Conservation (phyloP, 1,140 invertebrate genomes). For the Sitophilus oryzae region DNA sequence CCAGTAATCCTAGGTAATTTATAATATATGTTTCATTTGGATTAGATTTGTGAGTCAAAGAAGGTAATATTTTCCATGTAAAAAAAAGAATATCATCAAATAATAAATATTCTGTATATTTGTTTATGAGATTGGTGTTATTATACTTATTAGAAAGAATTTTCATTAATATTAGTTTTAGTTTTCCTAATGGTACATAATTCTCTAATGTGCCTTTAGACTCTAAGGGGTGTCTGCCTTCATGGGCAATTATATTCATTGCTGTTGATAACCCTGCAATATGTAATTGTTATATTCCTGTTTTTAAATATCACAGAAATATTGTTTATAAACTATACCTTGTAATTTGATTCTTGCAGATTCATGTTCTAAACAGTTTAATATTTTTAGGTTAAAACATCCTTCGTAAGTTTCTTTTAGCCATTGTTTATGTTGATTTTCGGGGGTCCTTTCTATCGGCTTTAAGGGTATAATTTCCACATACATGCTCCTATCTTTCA, state of each 20-base stretch:
- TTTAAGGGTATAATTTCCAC: conserved; percentile 52
- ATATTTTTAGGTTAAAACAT: conserved; percentile 47
- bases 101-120: conserved; percentile 58
- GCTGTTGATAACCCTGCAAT: conserved; percentile 54
- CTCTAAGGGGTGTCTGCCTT: conserved; percentile 59
- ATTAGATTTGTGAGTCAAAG: conserved; percentile 51
- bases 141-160: conserved; percentile 51
- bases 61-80: conserved; percentile 52
- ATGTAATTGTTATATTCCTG: neutral
- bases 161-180: conserved; percentile 54
- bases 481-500: conserved; percentile 57
- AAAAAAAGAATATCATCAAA: conserved; percentile 60
- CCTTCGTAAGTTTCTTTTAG: conserved; percentile 56
- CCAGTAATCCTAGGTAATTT: conserved; percentile 64
- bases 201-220: conserved; percentile 44
- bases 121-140: conserved; percentile 48
- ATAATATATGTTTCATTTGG: conserved; percentile 58
- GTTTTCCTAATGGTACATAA: conserved; percentile 54
- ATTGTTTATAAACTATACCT: conserved; percentile 30
- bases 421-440: conserved; percentile 56
- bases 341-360: conserved; percentile 52
- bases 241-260: conserved; percentile 58
- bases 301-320: neutral
- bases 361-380: conserved; percentile 49
- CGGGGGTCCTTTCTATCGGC: conserved; percentile 49